Evolutionary conservation across 1,140 invertebrate species (phyloP), one percentile per base, ranked within the genome.

Genomic region (Drosophila gunungcola): DNA sequence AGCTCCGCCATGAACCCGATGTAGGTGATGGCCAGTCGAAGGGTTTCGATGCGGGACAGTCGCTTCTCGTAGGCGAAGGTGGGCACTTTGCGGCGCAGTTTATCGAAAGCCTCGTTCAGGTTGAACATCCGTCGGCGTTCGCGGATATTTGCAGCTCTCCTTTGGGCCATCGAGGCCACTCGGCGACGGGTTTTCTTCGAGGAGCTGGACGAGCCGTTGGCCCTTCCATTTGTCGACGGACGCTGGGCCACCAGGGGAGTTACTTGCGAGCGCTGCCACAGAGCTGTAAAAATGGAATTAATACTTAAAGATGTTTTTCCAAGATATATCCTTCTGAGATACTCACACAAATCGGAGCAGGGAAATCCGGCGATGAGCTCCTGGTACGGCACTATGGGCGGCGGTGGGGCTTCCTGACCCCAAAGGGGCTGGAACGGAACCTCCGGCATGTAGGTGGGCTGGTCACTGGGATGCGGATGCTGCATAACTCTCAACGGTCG

Each of bases 51-150:
- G 84, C 99, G 97, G 0, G 98, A 99, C 0, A 99, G 94, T 0
- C 99, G 95, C 92, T 99, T 99, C 92, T 99, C 99, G 89, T 99
- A 99, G 0, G 99, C 98, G 92, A 99, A 99, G 1, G 99, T 99
- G 25, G 99, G 99, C 10, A 99, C 98, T 94, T 98, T 98, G 78
- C 97, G 94, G 10, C 97, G 93, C 29, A 98, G 93, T 91, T 97
- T 97, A 88, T 99, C 98, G 90, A 99, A 99, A 3, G 98, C 98
- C 91, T 98, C 98, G 92, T 99, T 99, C 7, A 99, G 94, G 93
- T 99, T 99, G 91, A 98, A 98, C 98, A 99, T 99, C 74, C 98
- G 94, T 48, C 98, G 94, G 57, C 98, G 93, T 92, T 99, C 98
- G 0, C 98, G 95, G 72, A 99, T 98, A 93, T 99, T 99, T 12